These are phyloP conservation scores for Perca flavescens DNA, from an alignment of 2,113 vertebrate species.

Conservation along the genomic window DNA sequence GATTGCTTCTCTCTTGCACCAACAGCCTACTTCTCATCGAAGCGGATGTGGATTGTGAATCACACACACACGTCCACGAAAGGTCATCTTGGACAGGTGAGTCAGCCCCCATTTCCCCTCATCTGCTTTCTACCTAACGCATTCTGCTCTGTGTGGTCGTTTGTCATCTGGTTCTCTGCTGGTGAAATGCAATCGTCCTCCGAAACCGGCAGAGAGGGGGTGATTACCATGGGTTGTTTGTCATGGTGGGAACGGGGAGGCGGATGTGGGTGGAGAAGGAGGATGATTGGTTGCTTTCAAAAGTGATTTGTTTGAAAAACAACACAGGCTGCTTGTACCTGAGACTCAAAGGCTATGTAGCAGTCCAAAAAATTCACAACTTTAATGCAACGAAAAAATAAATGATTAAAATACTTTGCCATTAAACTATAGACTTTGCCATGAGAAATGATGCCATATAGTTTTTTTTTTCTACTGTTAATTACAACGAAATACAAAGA, in stretches of 20 bases:
- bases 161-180: slow-evolving; percentile 72
- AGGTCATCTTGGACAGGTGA: slow-evolving; percentile 72
- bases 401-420: slow-evolving; percentile 7
- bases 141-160: slow-evolving; percentile 52
- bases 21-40: slow-evolving; percentile 17
- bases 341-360: slow-evolving; percentile 37
- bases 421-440: not conserved
- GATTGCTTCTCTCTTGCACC: slow-evolving; percentile 63
- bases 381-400: slow-evolving; percentile 34
- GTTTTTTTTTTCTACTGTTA: slow-evolving; percentile 42
- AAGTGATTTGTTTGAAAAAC: slow-evolving; percentile 74
- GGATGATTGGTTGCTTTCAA: slow-evolving; percentile 74
- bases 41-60: slow-evolving; percentile 60
- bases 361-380: slow-evolving; percentile 24
- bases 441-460: slow-evolving; percentile 7
- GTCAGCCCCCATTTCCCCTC: slow-evolving; percentile 22
- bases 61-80: slow-evolving; percentile 37
- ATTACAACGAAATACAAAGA: slow-evolving; percentile 45
- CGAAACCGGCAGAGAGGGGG: slow-evolving; percentile 46
- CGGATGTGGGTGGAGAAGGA: slow-evolving; percentile 52
- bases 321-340: slow-evolving; percentile 35
- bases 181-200: slow-evolving; percentile 68
- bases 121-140: slow-evolving; percentile 37
- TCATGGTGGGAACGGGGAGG: slow-evolving; percentile 55
- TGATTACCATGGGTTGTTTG: slow-evolving; percentile 74